Base-by-base conservation (phyloP, 2,113 vertebrate species). In the Limanda limanda region DNA sequence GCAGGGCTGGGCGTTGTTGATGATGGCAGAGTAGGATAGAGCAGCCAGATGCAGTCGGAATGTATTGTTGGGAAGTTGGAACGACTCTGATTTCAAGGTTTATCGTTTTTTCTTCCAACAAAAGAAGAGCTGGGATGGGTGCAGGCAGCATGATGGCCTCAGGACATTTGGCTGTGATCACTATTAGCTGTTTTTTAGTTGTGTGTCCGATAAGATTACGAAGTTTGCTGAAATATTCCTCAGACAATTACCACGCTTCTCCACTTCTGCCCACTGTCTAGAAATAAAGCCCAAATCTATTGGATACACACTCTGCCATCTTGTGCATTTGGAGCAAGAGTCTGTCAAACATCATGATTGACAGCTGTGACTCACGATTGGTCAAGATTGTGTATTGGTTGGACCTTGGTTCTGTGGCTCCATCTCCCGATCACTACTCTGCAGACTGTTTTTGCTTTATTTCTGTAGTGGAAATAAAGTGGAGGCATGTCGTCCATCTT, bases 21-120 rank as follows among this genome's bases (percentile, higher is more conserved):
- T 37, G 20, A 69, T 59, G 17, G 72, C 25, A 27, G 14, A 12
- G 27, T 42, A 6, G 64, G 60, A 57, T 6, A 62, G 67, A 21
- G 48, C 51, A 74, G 78, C n/a, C 70, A 58, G 42, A 74, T 67
- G 45, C 51, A 52, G 60, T 15, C 75, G 25, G 71, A 70, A 58
- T 76, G 68, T 56, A 59, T 88, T 84, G 70, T 67, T 20, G 51
- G 51, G 57, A 74, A 67, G 61, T 17, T 51, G 67, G 68, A 82
- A 40, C 47, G 12, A 45, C 79, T 88, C 78, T 58, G 27, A 56
- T 87, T 85, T 87, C 64, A 82, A 15, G 42, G 48, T 81, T 79
- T 31, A 6, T 65, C 71, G 55, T 31, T 56, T 56, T 56, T 56
- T 37, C 9, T 35, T 35, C 7, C 23, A 31, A 58, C 65, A 60